Percentiles rank a stretch among this genome's conserved stretches.
Evolutionary conservation across 53 echinoderm and acorn worm species (phyloP).

Genomic region (Paracentrotus lividus): DNA sequence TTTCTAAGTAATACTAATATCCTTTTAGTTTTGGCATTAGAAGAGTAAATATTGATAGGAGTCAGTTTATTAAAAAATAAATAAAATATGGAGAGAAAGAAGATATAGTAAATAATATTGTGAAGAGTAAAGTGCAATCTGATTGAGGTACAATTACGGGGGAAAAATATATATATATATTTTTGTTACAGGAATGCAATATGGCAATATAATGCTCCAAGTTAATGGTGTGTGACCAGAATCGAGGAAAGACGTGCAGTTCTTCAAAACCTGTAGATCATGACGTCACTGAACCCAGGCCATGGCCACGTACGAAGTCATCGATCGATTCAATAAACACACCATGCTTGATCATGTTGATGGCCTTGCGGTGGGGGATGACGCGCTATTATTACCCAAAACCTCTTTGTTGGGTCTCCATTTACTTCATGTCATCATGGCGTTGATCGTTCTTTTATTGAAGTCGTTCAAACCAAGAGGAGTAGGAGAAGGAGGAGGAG

Average conservation of each 20-base stretch:
- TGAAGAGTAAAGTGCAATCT: not conserved
- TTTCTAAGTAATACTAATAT: too few relatives aligned
- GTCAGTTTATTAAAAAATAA: too few relatives aligned
- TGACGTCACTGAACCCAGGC: conserved; percentile 15
- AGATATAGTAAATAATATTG: too few relatives aligned
- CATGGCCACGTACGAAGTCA: conserved; percentile 26
- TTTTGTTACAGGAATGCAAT: not conserved
- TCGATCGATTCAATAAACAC: conserved; percentile 45
- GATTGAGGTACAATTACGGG: not conserved
- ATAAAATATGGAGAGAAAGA: too few relatives aligned
- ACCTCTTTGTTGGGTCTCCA: not conserved
- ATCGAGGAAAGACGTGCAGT: not conserved
- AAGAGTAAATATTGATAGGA: too few relatives aligned
- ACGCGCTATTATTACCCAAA: not conserved
- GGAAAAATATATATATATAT: not conserved
- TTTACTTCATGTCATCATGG: not conserved
- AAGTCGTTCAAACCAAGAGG: too few relatives aligned
- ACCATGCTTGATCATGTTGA: not conserved
- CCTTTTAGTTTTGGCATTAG: too few relatives aligned
- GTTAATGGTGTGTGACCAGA: not conserved
- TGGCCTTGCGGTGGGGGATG: not conserved
- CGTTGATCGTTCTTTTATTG: not conserved
- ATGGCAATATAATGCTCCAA: not conserved
- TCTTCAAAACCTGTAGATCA: conserved; percentile 17
- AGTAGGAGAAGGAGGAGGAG: too few relatives aligned